Percentiles rank a stretch among this genome's conserved stretches.
phyloP scores from a whole-genome alignment of 1,140 invertebrate genomes.

The Drosophila sucinea region DNA sequence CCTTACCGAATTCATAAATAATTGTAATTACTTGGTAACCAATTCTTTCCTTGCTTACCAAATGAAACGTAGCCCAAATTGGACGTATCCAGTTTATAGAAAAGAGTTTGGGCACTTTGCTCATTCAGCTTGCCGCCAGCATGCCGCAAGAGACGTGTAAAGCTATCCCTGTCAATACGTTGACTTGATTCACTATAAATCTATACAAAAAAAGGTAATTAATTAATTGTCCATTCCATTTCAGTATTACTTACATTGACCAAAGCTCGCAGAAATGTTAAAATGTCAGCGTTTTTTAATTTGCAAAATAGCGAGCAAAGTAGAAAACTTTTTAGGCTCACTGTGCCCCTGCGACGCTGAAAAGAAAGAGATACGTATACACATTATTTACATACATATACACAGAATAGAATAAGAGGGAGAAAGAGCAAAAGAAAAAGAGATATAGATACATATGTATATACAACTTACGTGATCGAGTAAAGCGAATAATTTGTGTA shows the following conservation, averaged over 20 bases:
- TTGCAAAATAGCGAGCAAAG: slow-evolving; percentile 76
- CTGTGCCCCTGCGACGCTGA: slow-evolving; percentile 59
- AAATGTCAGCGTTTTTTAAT: slow-evolving; percentile 64
- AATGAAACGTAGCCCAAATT: slow-evolving; percentile 70
- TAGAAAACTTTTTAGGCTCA: slow-evolving; percentile 74
- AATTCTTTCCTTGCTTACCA: slow-evolving; percentile 42
- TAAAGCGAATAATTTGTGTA: slow-evolving; percentile 72
- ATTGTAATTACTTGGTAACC: too few species aligned
- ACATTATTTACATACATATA: neutral
- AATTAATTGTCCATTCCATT: neutral
- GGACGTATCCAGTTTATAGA: slow-evolving; percentile 60
- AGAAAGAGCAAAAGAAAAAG: slow-evolving; percentile 3
- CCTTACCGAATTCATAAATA: too few species aligned
- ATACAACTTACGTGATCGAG: slow-evolving; percentile 67
- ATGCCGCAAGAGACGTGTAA: slow-evolving; percentile 63
- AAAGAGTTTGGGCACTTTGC: slow-evolving; percentile 63
- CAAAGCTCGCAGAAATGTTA: slow-evolving; percentile 66
- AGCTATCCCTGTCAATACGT: slow-evolving; percentile 62
- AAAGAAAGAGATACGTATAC: neutral
- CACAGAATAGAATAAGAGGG: neutral
- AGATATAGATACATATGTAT: neutral
- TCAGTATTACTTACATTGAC: slow-evolving; percentile 55
- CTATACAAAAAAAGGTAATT: slow-evolving; percentile 28
- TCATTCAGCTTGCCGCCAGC: slow-evolving; percentile 64
- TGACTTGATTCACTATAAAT: slow-evolving; percentile 66